Evolutionary conservation across 2,113 vertebrate species (phyloP).

Genomic region (Otolemur garnettii): DNA sequence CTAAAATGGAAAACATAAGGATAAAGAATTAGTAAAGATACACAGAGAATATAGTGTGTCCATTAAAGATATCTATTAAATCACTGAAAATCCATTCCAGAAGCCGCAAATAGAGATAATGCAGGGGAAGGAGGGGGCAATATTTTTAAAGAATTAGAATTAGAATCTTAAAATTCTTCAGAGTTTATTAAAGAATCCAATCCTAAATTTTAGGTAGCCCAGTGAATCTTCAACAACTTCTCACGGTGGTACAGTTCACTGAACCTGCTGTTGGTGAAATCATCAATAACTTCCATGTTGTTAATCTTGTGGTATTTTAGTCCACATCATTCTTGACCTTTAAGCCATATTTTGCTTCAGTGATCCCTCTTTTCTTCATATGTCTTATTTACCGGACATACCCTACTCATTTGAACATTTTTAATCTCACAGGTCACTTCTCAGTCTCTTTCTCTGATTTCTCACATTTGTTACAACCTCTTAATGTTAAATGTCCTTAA

Average conservation of each 20-base stretch:
- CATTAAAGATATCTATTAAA: background rate
- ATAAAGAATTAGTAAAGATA: background rate
- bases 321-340: background rate
- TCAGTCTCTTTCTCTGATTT: background rate
- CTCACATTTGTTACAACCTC: background rate
- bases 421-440: background rate
- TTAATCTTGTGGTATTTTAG: background rate
- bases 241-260: background rate
- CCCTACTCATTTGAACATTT: background rate
- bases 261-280: background rate
- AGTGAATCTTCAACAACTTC: background rate
- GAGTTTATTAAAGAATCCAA: background rate
- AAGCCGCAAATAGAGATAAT: background rate
- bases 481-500: background rate
- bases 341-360: background rate
- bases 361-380: background rate
- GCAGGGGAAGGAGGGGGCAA: background rate
- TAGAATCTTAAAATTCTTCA: background rate
- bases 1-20: background rate
- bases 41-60: background rate
- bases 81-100: background rate
- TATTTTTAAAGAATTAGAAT: conserved; percentile 26
- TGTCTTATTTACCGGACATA: background rate
- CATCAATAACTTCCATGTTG: background rate
- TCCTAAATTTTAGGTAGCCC: background rate